These are phyloP conservation scores for Subacronicta megacephala DNA, from an alignment of 2,888 invertebrate genomes.

Conservation along the genomic window DNA sequence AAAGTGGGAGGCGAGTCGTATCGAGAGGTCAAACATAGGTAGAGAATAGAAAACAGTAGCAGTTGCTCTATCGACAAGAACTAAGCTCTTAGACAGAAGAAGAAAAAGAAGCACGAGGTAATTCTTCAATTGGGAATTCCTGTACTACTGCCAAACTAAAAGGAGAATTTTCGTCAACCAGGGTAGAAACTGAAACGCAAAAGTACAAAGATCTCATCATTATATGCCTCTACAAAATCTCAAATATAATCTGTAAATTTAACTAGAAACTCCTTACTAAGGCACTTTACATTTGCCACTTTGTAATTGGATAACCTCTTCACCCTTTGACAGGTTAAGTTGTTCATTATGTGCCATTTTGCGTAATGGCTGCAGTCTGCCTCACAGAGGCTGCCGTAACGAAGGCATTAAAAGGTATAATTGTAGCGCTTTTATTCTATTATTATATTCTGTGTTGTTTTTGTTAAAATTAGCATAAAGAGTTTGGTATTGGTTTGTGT, in stretches of 20 bases:
- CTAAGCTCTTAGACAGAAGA: too few species aligned
- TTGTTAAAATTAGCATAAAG: background rate
- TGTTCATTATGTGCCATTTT: slow-evolving; percentile 75
- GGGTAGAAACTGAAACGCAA: too few species aligned
- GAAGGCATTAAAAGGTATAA: slow-evolving; percentile 51
- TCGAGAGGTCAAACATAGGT: too few species aligned
- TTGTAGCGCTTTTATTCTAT: slow-evolving; percentile 9
- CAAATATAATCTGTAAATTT: slow-evolving; percentile 33
- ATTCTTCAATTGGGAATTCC: too few species aligned
- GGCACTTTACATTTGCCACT: slow-evolving; percentile 69
- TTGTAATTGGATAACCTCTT: slow-evolving; percentile 77
- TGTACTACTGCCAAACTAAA: too few species aligned
- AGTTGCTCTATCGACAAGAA: too few species aligned
- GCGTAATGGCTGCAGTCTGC: slow-evolving; percentile 64
- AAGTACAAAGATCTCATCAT: too few species aligned
- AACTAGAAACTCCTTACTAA: slow-evolving; percentile 39
- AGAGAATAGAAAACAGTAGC: too few species aligned
- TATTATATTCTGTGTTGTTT: slow-evolving; percentile 21
- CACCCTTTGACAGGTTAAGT: slow-evolving; percentile 78
- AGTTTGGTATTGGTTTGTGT: background rate
- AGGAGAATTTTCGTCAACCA: too few species aligned
- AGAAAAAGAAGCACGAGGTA: too few species aligned
- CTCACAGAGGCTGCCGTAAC: slow-evolving; percentile 54
- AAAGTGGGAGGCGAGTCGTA: too few species aligned
- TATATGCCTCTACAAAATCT: slow-evolving; percentile 8